These are phyloP conservation scores for Lasioglossum vierecki DNA, from an alignment of 2,888 invertebrate species.

Conservation along the genomic window DNA sequence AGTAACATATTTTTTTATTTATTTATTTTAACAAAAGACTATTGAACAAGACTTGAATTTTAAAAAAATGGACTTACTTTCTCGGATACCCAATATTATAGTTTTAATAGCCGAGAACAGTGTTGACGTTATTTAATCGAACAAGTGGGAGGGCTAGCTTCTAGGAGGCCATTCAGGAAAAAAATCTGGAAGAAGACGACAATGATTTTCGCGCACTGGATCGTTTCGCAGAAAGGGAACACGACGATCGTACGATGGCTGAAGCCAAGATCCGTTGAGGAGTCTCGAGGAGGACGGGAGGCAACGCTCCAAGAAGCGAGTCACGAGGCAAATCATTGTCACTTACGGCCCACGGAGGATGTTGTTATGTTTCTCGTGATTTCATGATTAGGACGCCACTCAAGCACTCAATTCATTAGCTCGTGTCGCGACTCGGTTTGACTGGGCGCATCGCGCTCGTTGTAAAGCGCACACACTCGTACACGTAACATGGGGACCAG, in stretches of 20 bases:
- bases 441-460: slow-evolving; percentile 38
- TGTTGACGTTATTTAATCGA: no score
- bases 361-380: slow-evolving; percentile 76
- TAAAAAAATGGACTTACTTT: no score
- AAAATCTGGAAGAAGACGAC: neutral
- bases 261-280: slow-evolving; percentile 7
- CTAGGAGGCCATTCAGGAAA: no score
- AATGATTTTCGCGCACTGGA: neutral
- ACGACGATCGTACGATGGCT: neutral
- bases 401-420: slow-evolving; percentile 74
- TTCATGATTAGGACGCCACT: slow-evolving; percentile 75
- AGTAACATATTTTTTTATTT: no score
- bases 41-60: no score
- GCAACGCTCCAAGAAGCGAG: slow-evolving; percentile 42
- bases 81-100: no score
- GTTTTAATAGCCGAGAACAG: no score
- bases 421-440: slow-evolving; percentile 63
- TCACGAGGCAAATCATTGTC: slow-evolving; percentile 72
- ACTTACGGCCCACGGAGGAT: slow-evolving; percentile 68
- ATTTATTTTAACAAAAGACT: no score
- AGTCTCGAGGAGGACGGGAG: neutral
- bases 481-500: neutral
- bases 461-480: neutral
- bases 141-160: no score
- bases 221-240: neutral